Evolutionary conservation across 2,888 invertebrate species (phyloP), one percentile per base, ranked within the genome.

Genomic region (Strigamia crassipes): DNA sequence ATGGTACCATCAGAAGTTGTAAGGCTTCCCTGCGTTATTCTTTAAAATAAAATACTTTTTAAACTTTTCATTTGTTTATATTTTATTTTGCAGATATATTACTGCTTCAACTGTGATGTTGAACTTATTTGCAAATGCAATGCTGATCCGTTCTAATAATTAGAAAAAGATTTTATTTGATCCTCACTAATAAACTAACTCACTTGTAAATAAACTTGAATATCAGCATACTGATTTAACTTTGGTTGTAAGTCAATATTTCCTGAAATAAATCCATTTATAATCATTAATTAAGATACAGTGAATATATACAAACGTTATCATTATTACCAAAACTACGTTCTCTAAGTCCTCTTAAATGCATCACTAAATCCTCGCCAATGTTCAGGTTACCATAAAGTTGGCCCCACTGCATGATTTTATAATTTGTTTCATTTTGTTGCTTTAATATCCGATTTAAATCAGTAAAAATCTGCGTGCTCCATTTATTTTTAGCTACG

Each of bases 391-490:
- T 89, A 0, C 93, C 93, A 83, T 90, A 89, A 21, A 92, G 85
- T 0, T 89, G 88, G 5, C 93, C 93, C 88, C 90, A 93, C 85
- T 93, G 93, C 41, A 41, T 78, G 12, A 6, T 23, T 34, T n/a
- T 34, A 15, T 9, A 27, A 78, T 31, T 27, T 23, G 23, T 31
- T 78, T 78, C 18, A 27, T 34, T 23, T 38, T 38, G 27, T 31
- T 18, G n/a, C 6, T 78, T 78, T 18, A 66, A 23, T 66, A 23
- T 23, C 18, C 6, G 18, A 12, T 66, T 66, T 66, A 66, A 23
- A 23, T 21, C 61, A 66, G 21, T 18, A 23, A 23, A 66, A 66
- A 21, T 12, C 1, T 21, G 18, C 23, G n/a, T 66, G 23, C 61
- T 66, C 61, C 61, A 66, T 66, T 18, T 18, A 23, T 66, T 18